A percentile compares a stretch with the other conserved stretches of the same genome.
Evolutionary conservation across 1,140 invertebrate genomes (phyloP).

Genomic region (Drosophila ironensis): DNA sequence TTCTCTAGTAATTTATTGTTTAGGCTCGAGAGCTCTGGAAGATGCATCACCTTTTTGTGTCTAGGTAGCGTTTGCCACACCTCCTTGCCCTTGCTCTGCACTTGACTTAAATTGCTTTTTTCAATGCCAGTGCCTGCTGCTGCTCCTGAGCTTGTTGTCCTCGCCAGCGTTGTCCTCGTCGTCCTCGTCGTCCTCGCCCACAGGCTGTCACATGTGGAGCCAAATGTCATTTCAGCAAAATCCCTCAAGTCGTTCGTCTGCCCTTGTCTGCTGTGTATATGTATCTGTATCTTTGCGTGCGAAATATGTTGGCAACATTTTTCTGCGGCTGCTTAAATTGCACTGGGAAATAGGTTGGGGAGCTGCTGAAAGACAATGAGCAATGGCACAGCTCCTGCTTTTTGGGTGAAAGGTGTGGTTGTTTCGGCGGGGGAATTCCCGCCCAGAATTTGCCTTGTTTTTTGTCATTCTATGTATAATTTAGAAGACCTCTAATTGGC

Average conservation of each 20-base stretch:
- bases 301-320: conserved; percentile 66
- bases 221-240: conserved; percentile 81
- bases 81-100: conserved; percentile 23
- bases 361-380: conserved; percentile 56
- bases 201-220: conserved; percentile 76
- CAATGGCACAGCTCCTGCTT: conserved; percentile 18
- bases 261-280: conserved; percentile 32
- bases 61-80: not conserved
- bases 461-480: not conserved
- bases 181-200: conserved; percentile 3
- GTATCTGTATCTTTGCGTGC: conserved; percentile 26
- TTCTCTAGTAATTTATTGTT: no score
- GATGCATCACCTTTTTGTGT: not conserved
- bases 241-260: conserved; percentile 80
- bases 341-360: conserved; percentile 50
- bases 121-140: conserved; percentile 69
- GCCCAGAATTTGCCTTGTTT: no score
- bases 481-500: not conserved
- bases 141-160: conserved; percentile 15
- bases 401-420: conserved; percentile 22
- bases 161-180: conserved; percentile 12
- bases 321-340: conserved; percentile 69
- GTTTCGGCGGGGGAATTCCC: not conserved
- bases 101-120: conserved; percentile 77
- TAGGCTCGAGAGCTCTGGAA: not conserved